Evolutionary conservation across 2,888 invertebrate genomes (phyloP).

Genomic region (Aspidiotus rigidus): DNA sequence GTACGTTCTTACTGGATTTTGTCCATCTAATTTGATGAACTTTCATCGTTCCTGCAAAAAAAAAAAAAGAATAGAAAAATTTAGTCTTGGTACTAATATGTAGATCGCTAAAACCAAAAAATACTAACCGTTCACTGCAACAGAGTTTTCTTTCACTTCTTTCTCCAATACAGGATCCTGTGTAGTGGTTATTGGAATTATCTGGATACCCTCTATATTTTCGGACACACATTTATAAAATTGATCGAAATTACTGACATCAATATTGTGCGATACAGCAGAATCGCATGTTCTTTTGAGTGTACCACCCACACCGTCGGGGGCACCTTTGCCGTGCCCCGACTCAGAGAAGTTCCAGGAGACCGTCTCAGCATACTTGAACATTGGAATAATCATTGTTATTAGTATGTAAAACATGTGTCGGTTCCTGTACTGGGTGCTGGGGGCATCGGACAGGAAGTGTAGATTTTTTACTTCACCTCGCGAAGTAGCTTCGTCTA

Average conservation of each 20-base stretch:
- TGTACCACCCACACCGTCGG: slow-evolving; percentile 41
- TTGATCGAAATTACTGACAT: slow-evolving; percentile 19
- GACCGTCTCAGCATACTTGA: slow-evolving; percentile 35
- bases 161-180: too few species aligned
- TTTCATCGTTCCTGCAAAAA: too few species aligned
- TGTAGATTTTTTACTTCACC: slow-evolving; percentile 39
- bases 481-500: slow-evolving; percentile 33
- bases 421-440: slow-evolving; percentile 42
- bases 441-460: slow-evolving; percentile 42
- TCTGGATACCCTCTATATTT: background rate
- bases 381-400: slow-evolving; percentile 34
- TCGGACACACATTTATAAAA: background rate
- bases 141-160: too few species aligned
- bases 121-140: too few species aligned
- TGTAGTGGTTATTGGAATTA: too few species aligned
- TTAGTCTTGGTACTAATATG: too few species aligned
- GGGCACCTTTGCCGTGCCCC: slow-evolving; percentile 41
- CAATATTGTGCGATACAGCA: slow-evolving; percentile 34
- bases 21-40: too few species aligned
- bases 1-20: too few species aligned
- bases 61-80: too few species aligned
- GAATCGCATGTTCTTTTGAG: slow-evolving; percentile 40
- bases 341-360: slow-evolving; percentile 41
- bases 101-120: too few species aligned
- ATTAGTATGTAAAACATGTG: slow-evolving; percentile 41